These are phyloP conservation scores for Atractosteus spatula DNA, from an alignment of 2,113 vertebrate genomes.

Conservation along the genomic window DNA sequence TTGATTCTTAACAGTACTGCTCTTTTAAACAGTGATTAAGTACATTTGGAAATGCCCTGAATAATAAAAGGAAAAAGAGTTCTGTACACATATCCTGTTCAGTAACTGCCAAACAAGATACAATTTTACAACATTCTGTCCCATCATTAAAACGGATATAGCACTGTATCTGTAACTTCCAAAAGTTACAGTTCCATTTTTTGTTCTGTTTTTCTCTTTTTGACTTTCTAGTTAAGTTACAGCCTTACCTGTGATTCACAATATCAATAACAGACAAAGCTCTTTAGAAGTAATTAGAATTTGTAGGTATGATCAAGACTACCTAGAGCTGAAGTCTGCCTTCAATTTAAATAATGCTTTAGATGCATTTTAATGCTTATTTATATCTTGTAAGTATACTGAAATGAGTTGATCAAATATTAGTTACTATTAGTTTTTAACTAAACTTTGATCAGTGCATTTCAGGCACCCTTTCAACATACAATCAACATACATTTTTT, in stretches of 20 bases:
- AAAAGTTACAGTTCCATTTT: no score
- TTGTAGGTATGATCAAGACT: not conserved
- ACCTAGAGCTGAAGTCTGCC: slow-evolving; percentile 10
- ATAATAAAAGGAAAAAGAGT: no score
- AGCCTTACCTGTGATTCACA: slow-evolving; percentile 34
- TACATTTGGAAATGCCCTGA: no score
- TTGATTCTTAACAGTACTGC: no score
- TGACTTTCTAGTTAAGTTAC: slow-evolving; percentile 6
- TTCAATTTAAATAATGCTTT: slow-evolving; percentile 20
- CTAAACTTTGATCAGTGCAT: not conserved
- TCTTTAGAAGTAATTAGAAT: slow-evolving; percentile 19
- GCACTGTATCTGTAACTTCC: no score
- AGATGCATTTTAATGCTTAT: slow-evolving; percentile 23
- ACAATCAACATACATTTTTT: slow-evolving; percentile 21
- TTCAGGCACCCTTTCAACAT: slow-evolving; percentile 12
- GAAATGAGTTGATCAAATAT: slow-evolving; percentile 40
- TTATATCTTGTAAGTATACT: slow-evolving; percentile 8
- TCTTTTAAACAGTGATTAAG: no score
- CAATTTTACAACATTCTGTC: no score
- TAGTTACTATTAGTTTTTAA: slow-evolving; percentile 27
- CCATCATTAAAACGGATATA: not conserved
- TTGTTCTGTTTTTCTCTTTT: not conserved
- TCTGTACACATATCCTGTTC: no score
- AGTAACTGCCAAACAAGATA: no score
- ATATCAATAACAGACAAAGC: slow-evolving; percentile 12